Evolutionary conservation across 2,888 invertebrate genomes (phyloP), one percentile per base, ranked within the genome.

Genomic region (Chrysopilus asiliformis): DNA sequence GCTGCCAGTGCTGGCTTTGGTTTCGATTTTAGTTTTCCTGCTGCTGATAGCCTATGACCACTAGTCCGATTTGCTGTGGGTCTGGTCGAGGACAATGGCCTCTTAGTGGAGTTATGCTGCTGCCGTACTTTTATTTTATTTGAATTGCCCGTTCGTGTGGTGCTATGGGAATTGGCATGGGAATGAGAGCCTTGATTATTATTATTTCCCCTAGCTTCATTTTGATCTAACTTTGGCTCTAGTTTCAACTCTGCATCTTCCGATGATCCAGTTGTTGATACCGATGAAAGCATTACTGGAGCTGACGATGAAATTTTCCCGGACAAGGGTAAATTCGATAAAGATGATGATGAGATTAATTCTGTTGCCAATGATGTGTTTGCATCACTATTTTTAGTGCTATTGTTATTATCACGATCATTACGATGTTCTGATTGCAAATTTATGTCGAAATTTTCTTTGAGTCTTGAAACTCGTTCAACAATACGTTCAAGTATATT

Each of bases 401-500:
- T n/a, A n/a, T n/a, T n/a, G n/a, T n/a, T n/a, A n/a, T 27, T 22
- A 16, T 26, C 16, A 17, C 16, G 15, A 9, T 26, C 12, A 13
- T 28, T 32, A 24, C 19, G 27, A 13, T 29, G 36, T 24, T 16
- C 29, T 34, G 3, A 28, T 38, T 34, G 18, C 16, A 13, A 29
- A 13, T 32, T 34, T n/a, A n/a, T n/a, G n/a, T n/a, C n/a, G n/a
- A n/a, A n/a, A 8, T 7, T 22, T 28, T 62, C 60, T 44, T 62
- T 62, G 1, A 61, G 47, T 2, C 62, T 50, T 3, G 62, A 63
- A 39, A 62, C 62, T 26, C 62, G 52, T 35, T 62, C 61, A 20
- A 62, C 62, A 27, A 63, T 63, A n/a, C 57, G 47, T 35, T 60
- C 57, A 31, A 63, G 44, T 52, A 63, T 58, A 39, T 59, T 56